A percentile compares a stretch with the other conserved stretches of the same genome.
phyloP scores from a whole-genome alignment of 1,140 invertebrate genomes.

The Drosophila watanabei region DNA sequence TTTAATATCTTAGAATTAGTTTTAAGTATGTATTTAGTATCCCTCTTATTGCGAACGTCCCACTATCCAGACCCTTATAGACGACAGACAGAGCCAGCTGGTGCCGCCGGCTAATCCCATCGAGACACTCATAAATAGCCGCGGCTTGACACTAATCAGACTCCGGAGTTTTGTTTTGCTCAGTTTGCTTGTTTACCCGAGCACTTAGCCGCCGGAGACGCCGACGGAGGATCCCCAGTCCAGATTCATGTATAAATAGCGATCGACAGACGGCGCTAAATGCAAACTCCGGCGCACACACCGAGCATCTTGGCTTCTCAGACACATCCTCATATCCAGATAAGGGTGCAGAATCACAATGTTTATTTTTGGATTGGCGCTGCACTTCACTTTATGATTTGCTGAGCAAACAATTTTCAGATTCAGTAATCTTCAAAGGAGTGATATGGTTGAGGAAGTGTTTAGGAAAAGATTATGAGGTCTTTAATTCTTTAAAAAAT shows the following conservation, averaged over 20 bases:
- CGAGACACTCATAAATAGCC: conserved; percentile 51
- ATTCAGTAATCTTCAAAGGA: conserved; percentile 19
- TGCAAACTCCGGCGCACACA: conserved; percentile 26
- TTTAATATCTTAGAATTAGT: not conserved
- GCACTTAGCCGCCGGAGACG: conserved; percentile 32
- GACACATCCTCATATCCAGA: conserved; percentile 1
- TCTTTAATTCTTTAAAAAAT: not conserved
- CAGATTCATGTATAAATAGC: conserved; percentile 29
- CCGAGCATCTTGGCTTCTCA: not conserved
- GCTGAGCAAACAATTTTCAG: not conserved
- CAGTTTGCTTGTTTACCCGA: conserved; percentile 43
- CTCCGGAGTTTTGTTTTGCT: conserved; percentile 34
- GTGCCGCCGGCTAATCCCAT: conserved; percentile 35
- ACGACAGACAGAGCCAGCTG: conserved; percentile 25
- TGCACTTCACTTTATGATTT: conserved; percentile 22
- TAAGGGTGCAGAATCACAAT: conserved; percentile 28
- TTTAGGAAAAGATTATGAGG: not conserved
- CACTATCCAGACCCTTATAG: not conserved
- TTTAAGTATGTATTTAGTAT: not conserved
- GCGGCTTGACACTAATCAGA: conserved; percentile 57
- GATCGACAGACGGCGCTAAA: conserved; percentile 43
- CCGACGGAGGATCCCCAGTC: conserved; percentile 20
- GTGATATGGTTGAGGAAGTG: not conserved
- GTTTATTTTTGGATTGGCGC: conserved; percentile 28
- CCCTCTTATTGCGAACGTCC: not conserved